These are phyloP conservation scores for Poicephalus meyeri DNA, from an alignment of 2,113 vertebrate genomes.

Conservation along the genomic window DNA sequence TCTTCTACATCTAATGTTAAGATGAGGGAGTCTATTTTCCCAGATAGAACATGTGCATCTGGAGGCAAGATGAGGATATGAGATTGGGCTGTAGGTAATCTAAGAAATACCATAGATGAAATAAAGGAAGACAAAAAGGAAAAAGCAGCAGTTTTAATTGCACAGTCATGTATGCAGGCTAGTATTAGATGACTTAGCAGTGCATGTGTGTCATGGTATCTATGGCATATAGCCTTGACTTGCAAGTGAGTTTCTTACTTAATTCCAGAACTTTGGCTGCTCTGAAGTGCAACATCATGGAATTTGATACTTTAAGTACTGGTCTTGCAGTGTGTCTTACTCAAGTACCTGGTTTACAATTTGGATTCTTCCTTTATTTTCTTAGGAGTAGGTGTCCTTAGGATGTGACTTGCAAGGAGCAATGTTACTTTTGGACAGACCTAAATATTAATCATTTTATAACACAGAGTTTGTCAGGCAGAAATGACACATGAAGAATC, in stretches of 20 bases:
- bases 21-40: background rate
- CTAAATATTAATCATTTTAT: background rate
- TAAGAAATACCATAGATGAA: background rate
- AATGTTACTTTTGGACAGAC: background rate
- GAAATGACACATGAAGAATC: background rate
- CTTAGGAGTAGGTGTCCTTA: background rate
- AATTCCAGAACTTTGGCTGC: background rate
- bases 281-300: background rate
- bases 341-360: background rate
- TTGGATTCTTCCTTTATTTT: background rate
- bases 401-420: background rate
- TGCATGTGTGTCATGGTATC: background rate
- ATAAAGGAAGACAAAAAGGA: background rate
- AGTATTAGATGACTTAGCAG: background rate
- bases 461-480: background rate
- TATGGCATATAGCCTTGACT: background rate
- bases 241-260: background rate
- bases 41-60: background rate
- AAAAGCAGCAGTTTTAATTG: background rate
- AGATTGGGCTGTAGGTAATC: background rate
- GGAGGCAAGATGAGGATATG: background rate
- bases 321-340: background rate
- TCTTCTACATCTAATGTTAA: background rate
- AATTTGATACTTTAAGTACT: background rate
- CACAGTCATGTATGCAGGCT: background rate